Percentiles rank a stretch among this genome's conserved stretches.
phyloP scores from a whole-genome alignment of 2,888 invertebrate genomes.

The Parnassius mnemosyne region DNA sequence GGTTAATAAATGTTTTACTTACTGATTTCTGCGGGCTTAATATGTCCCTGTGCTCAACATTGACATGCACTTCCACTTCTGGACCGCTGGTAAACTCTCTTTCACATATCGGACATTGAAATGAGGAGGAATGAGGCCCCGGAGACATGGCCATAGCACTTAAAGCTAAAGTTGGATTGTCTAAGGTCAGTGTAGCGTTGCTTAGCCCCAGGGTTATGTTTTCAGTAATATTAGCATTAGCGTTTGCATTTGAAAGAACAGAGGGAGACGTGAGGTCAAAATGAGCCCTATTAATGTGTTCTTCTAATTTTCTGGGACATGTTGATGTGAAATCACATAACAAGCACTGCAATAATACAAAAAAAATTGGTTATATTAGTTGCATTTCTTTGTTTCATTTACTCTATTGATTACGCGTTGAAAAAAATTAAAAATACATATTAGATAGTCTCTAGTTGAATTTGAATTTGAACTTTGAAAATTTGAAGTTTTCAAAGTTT shows the following conservation, averaged over 20 bases:
- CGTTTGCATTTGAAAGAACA: constrained; percentile 66
- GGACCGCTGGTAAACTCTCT: constrained; percentile 86
- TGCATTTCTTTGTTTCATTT: background rate
- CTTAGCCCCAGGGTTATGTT: constrained; percentile 56
- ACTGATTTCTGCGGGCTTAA: constrained; percentile 83
- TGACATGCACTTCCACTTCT: constrained; percentile 91
- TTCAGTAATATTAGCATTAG: constrained; percentile 48
- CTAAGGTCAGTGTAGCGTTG: constrained; percentile 55
- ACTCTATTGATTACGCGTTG: too few species aligned
- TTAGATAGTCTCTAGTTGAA: too few species aligned
- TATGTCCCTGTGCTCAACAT: constrained; percentile 91
- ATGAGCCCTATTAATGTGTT: constrained; percentile 91
- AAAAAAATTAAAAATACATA: too few species aligned
- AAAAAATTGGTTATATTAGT: background rate
- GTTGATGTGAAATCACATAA: constrained; percentile 88
- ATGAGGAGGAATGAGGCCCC: constrained; percentile 73
- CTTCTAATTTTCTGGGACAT: constrained; percentile 87
- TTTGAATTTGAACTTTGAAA: too few species aligned
- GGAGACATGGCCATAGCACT: constrained; percentile 73
- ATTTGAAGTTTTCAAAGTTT: too few species aligned
- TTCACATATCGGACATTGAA: constrained; percentile 89
- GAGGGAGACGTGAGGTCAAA: constrained; percentile 90
- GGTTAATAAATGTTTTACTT: constrained; percentile 32
- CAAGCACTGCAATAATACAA: constrained; percentile 81
- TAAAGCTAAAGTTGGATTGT: constrained; percentile 48